These are phyloP conservation scores for Anabacerthia variegaticeps DNA, from an alignment of 2,797 vertebrate genomes.

Conservation along the genomic window DNA sequence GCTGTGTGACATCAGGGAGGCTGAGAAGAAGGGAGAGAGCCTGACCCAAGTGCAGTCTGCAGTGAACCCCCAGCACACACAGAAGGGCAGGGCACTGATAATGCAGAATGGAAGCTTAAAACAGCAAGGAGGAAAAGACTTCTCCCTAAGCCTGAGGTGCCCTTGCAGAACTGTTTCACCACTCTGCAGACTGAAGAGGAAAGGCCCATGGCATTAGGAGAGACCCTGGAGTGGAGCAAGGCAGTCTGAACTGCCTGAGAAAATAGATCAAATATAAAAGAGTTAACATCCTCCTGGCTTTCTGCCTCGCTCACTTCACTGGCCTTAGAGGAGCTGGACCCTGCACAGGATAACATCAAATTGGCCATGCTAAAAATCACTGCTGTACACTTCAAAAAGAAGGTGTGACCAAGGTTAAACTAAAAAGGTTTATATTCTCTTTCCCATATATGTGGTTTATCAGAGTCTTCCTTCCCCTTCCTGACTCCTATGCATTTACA, in stretches of 20 bases:
- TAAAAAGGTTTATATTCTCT: background rate
- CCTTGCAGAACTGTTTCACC: background rate
- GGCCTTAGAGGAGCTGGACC: background rate
- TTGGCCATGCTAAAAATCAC: background rate
- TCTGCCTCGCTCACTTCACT: background rate
- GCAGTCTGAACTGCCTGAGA: background rate
- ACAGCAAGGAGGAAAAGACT: background rate
- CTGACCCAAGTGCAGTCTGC: background rate
- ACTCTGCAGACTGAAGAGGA: background rate
- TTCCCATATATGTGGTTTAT: background rate
- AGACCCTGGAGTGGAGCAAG: background rate
- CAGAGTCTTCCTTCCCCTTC: background rate
- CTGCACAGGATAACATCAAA: background rate
- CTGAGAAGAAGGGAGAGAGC: background rate
- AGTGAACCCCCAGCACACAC: background rate
- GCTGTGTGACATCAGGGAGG: background rate
- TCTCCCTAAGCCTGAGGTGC: background rate
- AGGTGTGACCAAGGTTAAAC: background rate
- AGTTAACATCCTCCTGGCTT: background rate
- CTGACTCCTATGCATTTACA: background rate
- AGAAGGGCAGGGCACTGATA: background rate
- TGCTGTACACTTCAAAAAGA: background rate
- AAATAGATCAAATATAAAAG: background rate
- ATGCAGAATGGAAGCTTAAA: background rate
- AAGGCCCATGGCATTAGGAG: background rate